Evolutionary conservation across 2,888 invertebrate species (phyloP).

Genomic region (Netelia virgata): DNA sequence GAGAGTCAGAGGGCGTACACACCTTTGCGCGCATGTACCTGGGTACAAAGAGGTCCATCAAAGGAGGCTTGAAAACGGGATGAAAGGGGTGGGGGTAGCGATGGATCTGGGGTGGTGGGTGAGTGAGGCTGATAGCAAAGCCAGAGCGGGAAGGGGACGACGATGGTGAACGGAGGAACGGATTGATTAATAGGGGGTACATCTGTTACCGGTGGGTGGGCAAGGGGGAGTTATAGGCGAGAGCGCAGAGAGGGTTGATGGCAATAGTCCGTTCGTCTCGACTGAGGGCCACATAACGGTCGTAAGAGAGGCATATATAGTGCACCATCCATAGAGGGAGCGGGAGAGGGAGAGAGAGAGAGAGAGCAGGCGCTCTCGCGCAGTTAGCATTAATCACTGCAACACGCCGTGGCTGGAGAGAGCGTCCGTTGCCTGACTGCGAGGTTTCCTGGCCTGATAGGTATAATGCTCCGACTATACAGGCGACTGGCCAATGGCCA

Average conservation of each 20-base stretch:
- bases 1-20: background rate
- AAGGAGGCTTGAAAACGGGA: constrained; percentile 54
- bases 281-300: constrained; percentile 53
- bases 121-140: constrained; percentile 54
- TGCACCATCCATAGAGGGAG: constrained; percentile 21
- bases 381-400: constrained; percentile 84
- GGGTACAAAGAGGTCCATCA: constrained; percentile 36
- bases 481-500: constrained; percentile 58
- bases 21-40: background rate
- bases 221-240: constrained; percentile 50
- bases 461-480: constrained; percentile 79
- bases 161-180: constrained; percentile 68
- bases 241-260: constrained; percentile 75
- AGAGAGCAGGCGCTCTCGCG: constrained; percentile 77
- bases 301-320: constrained; percentile 39
- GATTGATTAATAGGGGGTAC: constrained; percentile 84
- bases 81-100: constrained; percentile 54
- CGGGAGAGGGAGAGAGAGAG: constrained; percentile 58
- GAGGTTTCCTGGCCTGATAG: constrained; percentile 73
- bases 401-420: constrained; percentile 79
- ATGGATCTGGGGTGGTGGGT: constrained; percentile 51
- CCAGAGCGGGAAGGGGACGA: constrained; percentile 18
- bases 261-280: constrained; percentile 76
- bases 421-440: constrained; percentile 74
- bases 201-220: constrained; percentile 81